Evolutionary conservation across 2,888 invertebrate genomes (phyloP).

Genomic region (Eretmocerus hayati): DNA sequence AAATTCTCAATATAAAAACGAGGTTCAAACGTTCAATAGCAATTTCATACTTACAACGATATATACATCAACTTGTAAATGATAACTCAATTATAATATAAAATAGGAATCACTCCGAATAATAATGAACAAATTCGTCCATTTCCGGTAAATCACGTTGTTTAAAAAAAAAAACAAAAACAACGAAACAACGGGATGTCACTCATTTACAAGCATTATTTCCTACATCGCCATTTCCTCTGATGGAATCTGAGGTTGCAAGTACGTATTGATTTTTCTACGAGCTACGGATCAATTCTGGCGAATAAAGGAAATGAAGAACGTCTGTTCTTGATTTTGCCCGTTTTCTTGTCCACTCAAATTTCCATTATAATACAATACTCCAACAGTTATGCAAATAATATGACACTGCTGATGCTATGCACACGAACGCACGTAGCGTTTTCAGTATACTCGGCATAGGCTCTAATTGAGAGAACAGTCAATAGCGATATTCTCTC

Average conservation of each 20-base stretch:
- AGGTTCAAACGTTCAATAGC: no score
- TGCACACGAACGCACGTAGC: slow-evolving; percentile 9
- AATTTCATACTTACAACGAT: no score
- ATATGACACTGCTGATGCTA: slow-evolving; percentile 31
- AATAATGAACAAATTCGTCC: slow-evolving; percentile 12
- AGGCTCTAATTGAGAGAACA: slow-evolving; percentile 28
- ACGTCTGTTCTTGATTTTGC: slow-evolving; percentile 22
- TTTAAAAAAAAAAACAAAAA: slow-evolving; percentile 13
- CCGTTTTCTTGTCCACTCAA: slow-evolving; percentile 13
- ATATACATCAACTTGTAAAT: no score
- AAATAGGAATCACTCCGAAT: neutral
- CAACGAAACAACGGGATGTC: slow-evolving; percentile 5
- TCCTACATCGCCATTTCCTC: slow-evolving; percentile 6
- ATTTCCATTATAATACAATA: slow-evolving; percentile 25
- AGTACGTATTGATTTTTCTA: no score
- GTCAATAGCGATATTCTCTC: slow-evolving; percentile 34
- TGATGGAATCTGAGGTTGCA: no score
- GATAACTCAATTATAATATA: no score
- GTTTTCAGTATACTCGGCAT: slow-evolving; percentile 29
- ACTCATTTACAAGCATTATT: slow-evolving; percentile 7
- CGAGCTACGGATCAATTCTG: no score
- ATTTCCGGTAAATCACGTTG: slow-evolving; percentile 7
- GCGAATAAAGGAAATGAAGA: slow-evolving; percentile 19
- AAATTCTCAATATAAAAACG: no score
- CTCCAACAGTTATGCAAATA: slow-evolving; percentile 31